Conservation (phyloP, 2,113 vertebrate genomes). For the Pygoscelis adeliae region DNA sequence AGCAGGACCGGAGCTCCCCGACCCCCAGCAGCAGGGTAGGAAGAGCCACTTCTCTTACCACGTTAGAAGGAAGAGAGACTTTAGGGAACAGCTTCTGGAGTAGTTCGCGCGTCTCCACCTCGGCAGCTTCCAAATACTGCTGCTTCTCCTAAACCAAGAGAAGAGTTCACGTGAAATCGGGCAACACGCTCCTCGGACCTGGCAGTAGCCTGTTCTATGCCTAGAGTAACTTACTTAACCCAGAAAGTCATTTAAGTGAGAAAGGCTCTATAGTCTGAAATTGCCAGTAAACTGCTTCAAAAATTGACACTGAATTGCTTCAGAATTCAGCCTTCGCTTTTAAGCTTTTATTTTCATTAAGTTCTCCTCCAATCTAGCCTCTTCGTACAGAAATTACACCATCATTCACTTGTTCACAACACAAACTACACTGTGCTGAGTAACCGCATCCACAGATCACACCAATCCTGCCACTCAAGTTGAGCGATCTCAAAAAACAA, state of each 20-base stretch:
- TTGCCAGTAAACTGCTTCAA: not conserved
- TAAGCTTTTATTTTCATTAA: not conserved
- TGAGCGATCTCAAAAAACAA: not conserved
- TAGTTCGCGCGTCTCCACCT: constrained; percentile 84
- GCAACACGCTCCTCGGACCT: rapidly evolving
- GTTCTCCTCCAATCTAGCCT: not conserved
- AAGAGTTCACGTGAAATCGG: not conserved
- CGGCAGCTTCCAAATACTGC: constrained; percentile 76
- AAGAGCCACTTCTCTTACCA: constrained; percentile 73
- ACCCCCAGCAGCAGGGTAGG: not conserved
- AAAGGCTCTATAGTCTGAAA: not conserved
- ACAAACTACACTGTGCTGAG: not conserved
- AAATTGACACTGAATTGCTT: not conserved
- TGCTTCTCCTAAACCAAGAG: constrained; percentile 84
- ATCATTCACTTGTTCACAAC: not conserved
- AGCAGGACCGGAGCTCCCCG: not conserved
- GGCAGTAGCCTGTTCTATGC: not conserved
- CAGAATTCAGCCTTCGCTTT: not conserved
- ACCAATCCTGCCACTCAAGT: not conserved
- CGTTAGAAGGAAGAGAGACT: constrained; percentile 84
- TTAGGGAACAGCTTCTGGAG: constrained; percentile 90
- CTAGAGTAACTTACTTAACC: not conserved
- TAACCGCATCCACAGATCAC: not conserved
- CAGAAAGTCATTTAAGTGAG: not conserved
- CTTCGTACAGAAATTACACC: not conserved